Conservation (phyloP, 2,113 vertebrate genomes). For the Hemichromis elongatus region DNA sequence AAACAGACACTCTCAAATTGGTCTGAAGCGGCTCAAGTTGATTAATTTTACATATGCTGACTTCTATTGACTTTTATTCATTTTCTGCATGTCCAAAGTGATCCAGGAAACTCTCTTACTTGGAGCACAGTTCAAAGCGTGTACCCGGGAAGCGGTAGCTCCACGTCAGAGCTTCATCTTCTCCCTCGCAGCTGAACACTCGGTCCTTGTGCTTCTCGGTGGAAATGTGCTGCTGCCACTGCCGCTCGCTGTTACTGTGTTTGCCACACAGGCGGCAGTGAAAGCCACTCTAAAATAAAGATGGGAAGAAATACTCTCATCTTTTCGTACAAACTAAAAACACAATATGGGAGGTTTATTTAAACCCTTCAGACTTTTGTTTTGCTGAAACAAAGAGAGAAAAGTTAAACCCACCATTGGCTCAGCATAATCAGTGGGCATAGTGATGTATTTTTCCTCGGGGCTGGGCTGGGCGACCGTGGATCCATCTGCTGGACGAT, state of each 20-base stretch:
- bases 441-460: conserved; percentile 87
- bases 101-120: conserved; percentile 24
- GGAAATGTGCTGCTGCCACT: conserved; percentile 96
- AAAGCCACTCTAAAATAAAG: conserved; percentile 77
- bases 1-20: background rate
- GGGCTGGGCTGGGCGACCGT: conserved; percentile 45
- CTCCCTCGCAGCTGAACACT: conserved; percentile 87
- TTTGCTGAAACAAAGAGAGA: background rate
- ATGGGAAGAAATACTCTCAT: background rate
- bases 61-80: background rate
- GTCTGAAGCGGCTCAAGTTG: background rate
- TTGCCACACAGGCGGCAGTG: conserved; percentile 91
- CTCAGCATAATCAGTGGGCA: conserved; percentile 93
- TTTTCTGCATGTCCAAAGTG: background rate
- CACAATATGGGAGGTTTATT: background rate
- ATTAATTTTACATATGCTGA: background rate
- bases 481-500: conserved; percentile 74
- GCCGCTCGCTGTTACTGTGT: conserved; percentile 94
- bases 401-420: conserved; percentile 73
- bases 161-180: conserved; percentile 86
- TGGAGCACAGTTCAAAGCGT: conserved; percentile 82
- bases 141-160: conserved; percentile 88
- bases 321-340: background rate
- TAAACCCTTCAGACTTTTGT: background rate
- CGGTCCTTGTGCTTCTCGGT: conserved; percentile 93